These are phyloP conservation scores for Rambutsinella grinnellia DNA, from an alignment of 2,888 invertebrate genomes.

Conservation along the genomic window DNA sequence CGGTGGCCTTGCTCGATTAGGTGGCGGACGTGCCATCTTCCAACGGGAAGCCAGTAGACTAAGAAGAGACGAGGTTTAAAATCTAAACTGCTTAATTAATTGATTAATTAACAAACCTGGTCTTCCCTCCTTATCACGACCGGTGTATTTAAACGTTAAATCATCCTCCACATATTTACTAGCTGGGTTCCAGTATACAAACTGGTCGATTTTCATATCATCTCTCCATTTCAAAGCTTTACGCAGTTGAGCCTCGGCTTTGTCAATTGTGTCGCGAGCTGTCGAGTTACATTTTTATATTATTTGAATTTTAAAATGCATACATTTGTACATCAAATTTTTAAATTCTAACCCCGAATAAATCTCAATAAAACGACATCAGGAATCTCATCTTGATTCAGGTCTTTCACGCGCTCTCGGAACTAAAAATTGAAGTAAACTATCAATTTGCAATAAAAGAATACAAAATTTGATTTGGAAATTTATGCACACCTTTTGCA, in stretches of 20 bases:
- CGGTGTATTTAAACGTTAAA: slow-evolving; percentile 35
- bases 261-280: slow-evolving; percentile 29
- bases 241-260: slow-evolving; percentile 37
- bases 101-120: slow-evolving; percentile 31
- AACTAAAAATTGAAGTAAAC: slow-evolving; percentile 17
- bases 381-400: slow-evolving; percentile 37
- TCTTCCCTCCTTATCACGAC: slow-evolving; percentile 39
- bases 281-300: no score
- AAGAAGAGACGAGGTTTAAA: background rate
- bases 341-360: slow-evolving; percentile 6
- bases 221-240: slow-evolving; percentile 47
- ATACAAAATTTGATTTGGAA: background rate
- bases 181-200: slow-evolving; percentile 15
- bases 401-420: slow-evolving; percentile 19
- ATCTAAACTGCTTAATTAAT: no score
- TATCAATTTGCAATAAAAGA: background rate
- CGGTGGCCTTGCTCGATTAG: slow-evolving; percentile 35
- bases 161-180: slow-evolving; percentile 36
- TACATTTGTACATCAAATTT: background rate
- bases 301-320: background rate
- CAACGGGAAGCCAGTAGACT: slow-evolving; percentile 44
- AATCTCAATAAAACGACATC: slow-evolving; percentile 28
- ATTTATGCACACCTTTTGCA: slow-evolving; percentile 12
- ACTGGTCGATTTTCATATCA: slow-evolving; percentile 35
- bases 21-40: slow-evolving; percentile 42